A percentile compares a stretch with the other conserved stretches of the same genome.
Evolutionary conservation across 2,797 vertebrate species (phyloP).

Genomic region (Melanotaenia maccullochi): DNA sequence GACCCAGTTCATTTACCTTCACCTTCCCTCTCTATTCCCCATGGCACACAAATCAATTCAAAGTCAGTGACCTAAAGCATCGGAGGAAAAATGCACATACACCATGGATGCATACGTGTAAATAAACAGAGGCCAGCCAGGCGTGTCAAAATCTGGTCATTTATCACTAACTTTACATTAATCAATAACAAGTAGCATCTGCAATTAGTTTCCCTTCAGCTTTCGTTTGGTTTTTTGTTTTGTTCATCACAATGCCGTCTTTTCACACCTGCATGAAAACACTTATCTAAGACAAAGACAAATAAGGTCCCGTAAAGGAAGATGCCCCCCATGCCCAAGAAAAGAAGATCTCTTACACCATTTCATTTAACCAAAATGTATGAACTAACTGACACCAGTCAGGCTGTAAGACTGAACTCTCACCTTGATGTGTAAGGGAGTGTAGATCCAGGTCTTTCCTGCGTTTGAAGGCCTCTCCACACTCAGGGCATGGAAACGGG

Average conservation of each 20-base stretch:
- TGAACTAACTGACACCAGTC: neutral
- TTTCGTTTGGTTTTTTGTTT: slow-evolving; percentile 22
- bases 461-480: slow-evolving; percentile 89
- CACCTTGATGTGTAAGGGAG: slow-evolving; percentile 87
- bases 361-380: neutral
- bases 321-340: neutral
- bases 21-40: slow-evolving; percentile 44
- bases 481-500: slow-evolving; percentile 88
- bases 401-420: slow-evolving; percentile 32
- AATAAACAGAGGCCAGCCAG: slow-evolving; percentile 57
- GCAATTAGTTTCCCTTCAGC: slow-evolving; percentile 40
- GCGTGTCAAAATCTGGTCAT: slow-evolving; percentile 22
- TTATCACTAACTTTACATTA: slow-evolving; percentile 48
- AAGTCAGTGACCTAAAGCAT: slow-evolving; percentile 72
- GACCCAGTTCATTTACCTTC: slow-evolving; percentile 74
- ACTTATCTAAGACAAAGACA: slow-evolving; percentile 7
- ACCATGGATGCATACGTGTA: slow-evolving; percentile 44
- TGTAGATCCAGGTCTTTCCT: slow-evolving; percentile 91
- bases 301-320: neutral
- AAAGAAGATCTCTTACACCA: neutral
- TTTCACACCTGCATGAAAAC: neutral
- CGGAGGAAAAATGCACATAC: slow-evolving; percentile 42
- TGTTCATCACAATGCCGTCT: slow-evolving; percentile 12
- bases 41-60: slow-evolving; percentile 70
- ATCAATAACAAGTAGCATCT: slow-evolving; percentile 69